phyloP scores from a whole-genome alignment of 30 jellyfish, hydroid and myxozoan species.

The Nemopilema nomurai region DNA sequence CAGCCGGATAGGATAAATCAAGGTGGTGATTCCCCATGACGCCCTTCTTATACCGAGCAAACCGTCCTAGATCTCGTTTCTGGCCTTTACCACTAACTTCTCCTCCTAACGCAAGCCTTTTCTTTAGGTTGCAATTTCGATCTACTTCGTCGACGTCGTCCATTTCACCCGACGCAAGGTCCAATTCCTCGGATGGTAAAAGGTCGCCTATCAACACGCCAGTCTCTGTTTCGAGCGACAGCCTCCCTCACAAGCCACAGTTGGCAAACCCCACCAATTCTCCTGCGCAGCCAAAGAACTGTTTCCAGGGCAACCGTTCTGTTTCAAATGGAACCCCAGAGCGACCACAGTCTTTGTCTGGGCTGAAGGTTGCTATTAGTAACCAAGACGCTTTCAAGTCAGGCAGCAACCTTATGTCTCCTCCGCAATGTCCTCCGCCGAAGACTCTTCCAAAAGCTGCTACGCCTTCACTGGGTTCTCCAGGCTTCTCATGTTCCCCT shows the following conservation, averaged over 20 bases:
- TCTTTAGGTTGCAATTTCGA: conserved; percentile 31
- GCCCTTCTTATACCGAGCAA: too few relatives aligned
- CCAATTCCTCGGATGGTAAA: conserved; percentile 7
- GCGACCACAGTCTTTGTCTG: conserved; percentile 39
- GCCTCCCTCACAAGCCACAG: background rate
- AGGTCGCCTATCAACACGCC: conserved; percentile 10
- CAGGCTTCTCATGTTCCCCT: conserved; percentile 2
- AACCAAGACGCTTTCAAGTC: background rate
- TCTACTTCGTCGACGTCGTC: background rate
- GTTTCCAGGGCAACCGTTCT: background rate
- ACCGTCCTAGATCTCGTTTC: too few relatives aligned
- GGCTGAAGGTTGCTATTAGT: conserved; percentile 33
- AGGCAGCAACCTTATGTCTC: conserved; percentile 49
- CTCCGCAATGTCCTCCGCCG: conserved; percentile 60
- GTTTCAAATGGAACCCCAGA: conserved; percentile 1
- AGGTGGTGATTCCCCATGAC: too few relatives aligned
- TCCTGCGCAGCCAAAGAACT: background rate
- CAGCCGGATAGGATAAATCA: too few relatives aligned
- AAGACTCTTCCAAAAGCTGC: conserved; percentile 35
- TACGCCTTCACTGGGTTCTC: conserved; percentile 11
- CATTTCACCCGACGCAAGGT: conserved; percentile 3
- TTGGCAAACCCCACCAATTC: background rate
- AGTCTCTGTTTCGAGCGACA: conserved; percentile 6
- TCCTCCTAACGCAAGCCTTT: background rate
- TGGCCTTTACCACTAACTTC: too few relatives aligned